Conservation (phyloP, 2,888 invertebrate genomes). For the Exephanes ischioxanthus region DNA sequence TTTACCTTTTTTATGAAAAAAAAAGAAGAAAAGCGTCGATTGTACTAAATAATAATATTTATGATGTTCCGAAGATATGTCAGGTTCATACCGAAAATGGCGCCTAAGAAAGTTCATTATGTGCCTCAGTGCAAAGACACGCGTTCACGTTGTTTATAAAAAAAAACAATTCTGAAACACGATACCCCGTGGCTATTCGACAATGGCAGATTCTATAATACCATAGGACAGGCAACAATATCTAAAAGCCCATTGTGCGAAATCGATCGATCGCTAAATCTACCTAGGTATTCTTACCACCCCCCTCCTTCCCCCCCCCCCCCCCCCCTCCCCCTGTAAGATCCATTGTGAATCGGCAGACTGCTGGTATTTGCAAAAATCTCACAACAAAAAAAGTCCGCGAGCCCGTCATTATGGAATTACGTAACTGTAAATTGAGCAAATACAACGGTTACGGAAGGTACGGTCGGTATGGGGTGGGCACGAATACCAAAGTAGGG, state of each 20-base stretch:
- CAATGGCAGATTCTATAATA: conserved; percentile 20
- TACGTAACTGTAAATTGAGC: conserved; percentile 84
- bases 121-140: no score
- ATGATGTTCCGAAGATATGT: no score
- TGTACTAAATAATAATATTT: no score
- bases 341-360: conserved; percentile 64
- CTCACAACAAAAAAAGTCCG: conserved; percentile 72
- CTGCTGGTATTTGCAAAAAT: conserved; percentile 74
- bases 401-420: conserved; percentile 81
- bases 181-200: conserved; percentile 73
- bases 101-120: no score
- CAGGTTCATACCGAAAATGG: no score
- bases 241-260: conserved; percentile 72
- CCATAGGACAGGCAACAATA: conserved; percentile 33
- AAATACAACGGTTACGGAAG: conserved; percentile 78
- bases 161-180: conserved; percentile 72
- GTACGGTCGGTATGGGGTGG: conserved; percentile 19
- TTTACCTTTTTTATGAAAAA: no score
- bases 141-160: no score
- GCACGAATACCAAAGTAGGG: conserved; percentile 26
- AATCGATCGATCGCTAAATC: conserved; percentile 77
- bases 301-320: not conserved
- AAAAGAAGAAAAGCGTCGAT: no score
- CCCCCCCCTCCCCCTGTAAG: not conserved
- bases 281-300: conserved; percentile 50